Conservation (phyloP, 2,113 vertebrate species). For the Orthochromis indermauri region DNA sequence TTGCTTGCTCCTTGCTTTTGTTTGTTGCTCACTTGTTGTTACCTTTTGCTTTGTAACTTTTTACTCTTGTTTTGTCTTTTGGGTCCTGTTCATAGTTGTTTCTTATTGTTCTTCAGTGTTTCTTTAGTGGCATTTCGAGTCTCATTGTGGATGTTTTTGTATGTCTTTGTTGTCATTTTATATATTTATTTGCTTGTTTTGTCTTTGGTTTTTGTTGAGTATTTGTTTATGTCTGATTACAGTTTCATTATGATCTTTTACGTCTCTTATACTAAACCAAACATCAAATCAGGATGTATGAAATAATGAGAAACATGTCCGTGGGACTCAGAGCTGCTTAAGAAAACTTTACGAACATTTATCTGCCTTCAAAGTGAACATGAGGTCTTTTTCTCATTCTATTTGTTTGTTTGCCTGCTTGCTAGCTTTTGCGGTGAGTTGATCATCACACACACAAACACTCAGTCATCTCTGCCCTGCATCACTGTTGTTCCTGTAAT, state of each 20-base stretch:
- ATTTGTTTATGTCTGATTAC: neutral
- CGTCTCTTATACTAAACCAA: neutral
- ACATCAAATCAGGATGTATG: neutral
- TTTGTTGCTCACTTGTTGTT: neutral
- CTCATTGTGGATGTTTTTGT: neutral
- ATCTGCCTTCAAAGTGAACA: neutral
- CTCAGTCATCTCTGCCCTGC: neutral
- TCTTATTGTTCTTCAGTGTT: neutral
- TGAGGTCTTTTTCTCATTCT: neutral
- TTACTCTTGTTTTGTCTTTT: neutral
- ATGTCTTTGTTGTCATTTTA: neutral
- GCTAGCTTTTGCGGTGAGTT: neutral
- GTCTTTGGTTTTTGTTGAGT: neutral
- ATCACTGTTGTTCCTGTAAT: conserved; percentile 17
- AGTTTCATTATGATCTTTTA: neutral
- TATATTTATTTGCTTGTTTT: neutral
- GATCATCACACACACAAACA: conserved; percentile 1
- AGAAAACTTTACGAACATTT: neutral
- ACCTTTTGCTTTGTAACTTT: neutral
- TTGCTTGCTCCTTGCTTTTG: neutral
- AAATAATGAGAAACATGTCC: neutral
- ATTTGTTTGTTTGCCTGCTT: neutral
- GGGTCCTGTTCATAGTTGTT: neutral
- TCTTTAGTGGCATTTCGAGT: neutral
- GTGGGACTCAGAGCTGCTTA: neutral